Evolutionary conservation across 1,140 invertebrate genomes (phyloP), one percentile per base, ranked within the genome.

Genomic region (Camponotus pennsylvanicus): DNA sequence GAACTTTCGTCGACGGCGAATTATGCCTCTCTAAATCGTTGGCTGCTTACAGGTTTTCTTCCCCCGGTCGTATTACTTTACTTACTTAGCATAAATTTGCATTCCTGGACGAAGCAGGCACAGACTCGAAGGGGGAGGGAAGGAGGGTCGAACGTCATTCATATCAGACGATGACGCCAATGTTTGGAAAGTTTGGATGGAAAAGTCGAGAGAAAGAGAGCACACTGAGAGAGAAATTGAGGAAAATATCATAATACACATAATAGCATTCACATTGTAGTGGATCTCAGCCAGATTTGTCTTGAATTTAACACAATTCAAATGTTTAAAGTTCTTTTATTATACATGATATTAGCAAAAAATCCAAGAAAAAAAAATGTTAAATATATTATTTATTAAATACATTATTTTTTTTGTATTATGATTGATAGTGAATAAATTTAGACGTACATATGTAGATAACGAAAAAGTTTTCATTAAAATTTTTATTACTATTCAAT

Each of bases 11-110:
- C 86, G 49, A 40, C 73, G 27, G 64, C 45, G 63, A 88, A 88
- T 86, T 88, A 80, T 42, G 77, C 49, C 52, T 85, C 63, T 59
- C 83, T 88, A 88, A 89, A 89, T 89, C 76, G 86, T 86, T 84
- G 70, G 63, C 70, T 79, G 66, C 49, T 80, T 70, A 70, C 32
- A 32, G 64, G 40, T 86, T 79, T 45, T 45, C 52, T 57, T 18
- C 49, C 82, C 82, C 42, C 37, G 18, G 37, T 86, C 59, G 83
- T 84, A 73, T 88, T 83, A 79, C 70, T 89, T 88, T 86, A 88
- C 83, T 63, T 9, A 34, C 59, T 89, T 89, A 89, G 88, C 88
- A 89, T 89, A 89, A 89, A 89, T 89, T 89, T 89, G 83, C 88
- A 89, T 88, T 66, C 70, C 37, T 55, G 70, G 52, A 82, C 49